phyloP scores from a whole-genome alignment of 2,888 invertebrate genomes.

The Ophioninae sp. region DNA sequence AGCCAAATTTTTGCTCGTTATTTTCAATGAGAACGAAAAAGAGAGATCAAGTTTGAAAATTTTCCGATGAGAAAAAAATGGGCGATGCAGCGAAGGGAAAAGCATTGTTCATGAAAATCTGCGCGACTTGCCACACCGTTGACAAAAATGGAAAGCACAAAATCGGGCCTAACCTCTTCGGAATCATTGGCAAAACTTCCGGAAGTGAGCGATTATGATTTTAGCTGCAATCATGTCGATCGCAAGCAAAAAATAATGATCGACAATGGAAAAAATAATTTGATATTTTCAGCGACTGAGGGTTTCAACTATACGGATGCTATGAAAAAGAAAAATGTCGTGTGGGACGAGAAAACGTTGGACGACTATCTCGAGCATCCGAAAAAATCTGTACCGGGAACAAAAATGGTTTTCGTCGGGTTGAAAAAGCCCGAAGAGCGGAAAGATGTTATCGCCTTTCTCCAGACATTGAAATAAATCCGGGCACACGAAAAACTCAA shows the following conservation, averaged over 20 bases:
- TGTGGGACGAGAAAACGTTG: slow-evolving; percentile 86
- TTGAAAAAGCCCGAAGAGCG: slow-evolving; percentile 86
- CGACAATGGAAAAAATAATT: not conserved
- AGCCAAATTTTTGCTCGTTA: slow-evolving; percentile 15
- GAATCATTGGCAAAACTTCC: slow-evolving; percentile 83
- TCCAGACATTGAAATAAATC: slow-evolving; percentile 78
- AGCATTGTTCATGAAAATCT: slow-evolving; percentile 85
- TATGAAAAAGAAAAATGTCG: slow-evolving; percentile 85
- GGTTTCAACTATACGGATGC: slow-evolving; percentile 85
- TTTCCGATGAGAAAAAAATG: slow-evolving; percentile 68
- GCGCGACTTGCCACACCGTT: slow-evolving; percentile 87
- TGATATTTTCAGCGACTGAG: slow-evolving; percentile 67
- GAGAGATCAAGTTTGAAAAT: slow-evolving; percentile 22
- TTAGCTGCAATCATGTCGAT: not conserved
- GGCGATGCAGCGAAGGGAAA: slow-evolving; percentile 87
- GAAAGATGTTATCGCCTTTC: slow-evolving; percentile 86
- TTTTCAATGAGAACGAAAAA: slow-evolving; percentile 18
- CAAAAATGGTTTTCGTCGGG: slow-evolving; percentile 89
- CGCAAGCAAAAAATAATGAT: not conserved
- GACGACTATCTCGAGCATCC: slow-evolving; percentile 87
- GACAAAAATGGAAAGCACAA: slow-evolving; percentile 86
- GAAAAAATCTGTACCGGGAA: slow-evolving; percentile 88
- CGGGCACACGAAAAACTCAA: not conserved
- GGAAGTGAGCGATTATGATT: slow-evolving; percentile 69
- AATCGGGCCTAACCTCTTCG: slow-evolving; percentile 87